Evolutionary conservation across 64 coral and sea anemone genomes (phyloP), one percentile per base, ranked within the genome.

Genomic region (Montipora cactus): DNA sequence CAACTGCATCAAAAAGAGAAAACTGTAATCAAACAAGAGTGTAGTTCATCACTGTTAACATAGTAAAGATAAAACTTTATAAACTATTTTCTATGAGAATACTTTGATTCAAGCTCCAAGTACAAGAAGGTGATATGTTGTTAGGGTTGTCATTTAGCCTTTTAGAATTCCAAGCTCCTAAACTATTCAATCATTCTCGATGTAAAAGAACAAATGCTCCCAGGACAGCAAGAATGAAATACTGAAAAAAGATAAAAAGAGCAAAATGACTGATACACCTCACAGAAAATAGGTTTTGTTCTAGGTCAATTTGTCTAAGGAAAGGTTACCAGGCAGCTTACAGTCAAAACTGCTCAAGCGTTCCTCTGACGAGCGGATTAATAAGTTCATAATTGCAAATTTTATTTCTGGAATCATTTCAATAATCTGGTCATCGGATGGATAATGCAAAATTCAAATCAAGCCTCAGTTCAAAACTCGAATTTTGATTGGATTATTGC

Each of bases 181-280:
- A 44, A 55, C 8, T 48, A 45, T 8, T 28, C 14, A 21, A 45
- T 85, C 76, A 98, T 96, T 98, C 97, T 89, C 97, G 72, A 58
- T 98, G 97, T 84, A 98, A 85, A 46, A 98, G 89, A 59, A 98
- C 97, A 92, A 98, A 98, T 12, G 87, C 2, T 44, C 97, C 97
- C n/a, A 98, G 68, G 5, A 81, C 94, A 14, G 82, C 94, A 45
- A 98, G 74, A 75, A 98, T 74, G 48, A 64, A 28, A 85, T 98
- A 98, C 97, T 98, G 83, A 80, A 98, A 96, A 92, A 16, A 74
- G 51, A 88, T 46, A 93, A 71, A 78, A 5, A 52, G 76, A 8
- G 28, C 59, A 10, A 81, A 25, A 22, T 37, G 12, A 77, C 49
- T 87, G n/a, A 87, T 10, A 15, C 6, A 87, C 4, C 22, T 61